phyloP scores from a whole-genome alignment of 2,888 invertebrate species.

The Gari tellinella region DNA sequence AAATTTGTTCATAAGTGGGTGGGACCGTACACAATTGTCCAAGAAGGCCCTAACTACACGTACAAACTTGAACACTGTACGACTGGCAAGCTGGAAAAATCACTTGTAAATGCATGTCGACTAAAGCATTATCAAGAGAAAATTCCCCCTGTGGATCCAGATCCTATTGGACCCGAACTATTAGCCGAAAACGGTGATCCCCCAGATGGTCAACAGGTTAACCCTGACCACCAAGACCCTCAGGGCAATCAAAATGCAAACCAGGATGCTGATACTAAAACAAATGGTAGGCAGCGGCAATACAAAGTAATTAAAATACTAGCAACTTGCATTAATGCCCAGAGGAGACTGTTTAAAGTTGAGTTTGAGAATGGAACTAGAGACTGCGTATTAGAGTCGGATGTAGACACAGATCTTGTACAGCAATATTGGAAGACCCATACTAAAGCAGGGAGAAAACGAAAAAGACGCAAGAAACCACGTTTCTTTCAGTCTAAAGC shows the following conservation, averaged over 20 bases:
- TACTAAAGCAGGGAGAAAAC: slow-evolving; percentile 2
- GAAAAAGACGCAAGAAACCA: slow-evolving; percentile 1
- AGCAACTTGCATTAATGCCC: no score
- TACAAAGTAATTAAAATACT: no score
- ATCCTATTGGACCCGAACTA: not conserved
- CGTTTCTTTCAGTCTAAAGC: not conserved
- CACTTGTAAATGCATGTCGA: slow-evolving; percentile 25
- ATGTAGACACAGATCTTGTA: not conserved
- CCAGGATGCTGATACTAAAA: no score
- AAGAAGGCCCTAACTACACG: no score
- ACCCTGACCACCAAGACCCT: no score
- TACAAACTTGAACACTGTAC: slow-evolving; percentile 21
- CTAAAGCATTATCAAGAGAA: slow-evolving; percentile 30
- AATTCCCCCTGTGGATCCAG: not conserved
- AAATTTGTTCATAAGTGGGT: slow-evolving; percentile 29
- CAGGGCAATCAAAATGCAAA: no score
- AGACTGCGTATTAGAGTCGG: not conserved
- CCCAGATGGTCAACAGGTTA: no score
- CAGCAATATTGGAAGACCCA: slow-evolving; percentile 15
- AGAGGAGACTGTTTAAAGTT: no score
- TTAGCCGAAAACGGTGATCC: no score
- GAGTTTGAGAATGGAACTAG: not conserved
- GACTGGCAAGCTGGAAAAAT: slow-evolving; percentile 7
- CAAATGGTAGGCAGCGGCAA: no score
- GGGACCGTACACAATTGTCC: slow-evolving; percentile 36